Evolutionary conservation across 2,888 invertebrate species (phyloP), one percentile per base, ranked within the genome.

Genomic region (Acronicta aceris): DNA sequence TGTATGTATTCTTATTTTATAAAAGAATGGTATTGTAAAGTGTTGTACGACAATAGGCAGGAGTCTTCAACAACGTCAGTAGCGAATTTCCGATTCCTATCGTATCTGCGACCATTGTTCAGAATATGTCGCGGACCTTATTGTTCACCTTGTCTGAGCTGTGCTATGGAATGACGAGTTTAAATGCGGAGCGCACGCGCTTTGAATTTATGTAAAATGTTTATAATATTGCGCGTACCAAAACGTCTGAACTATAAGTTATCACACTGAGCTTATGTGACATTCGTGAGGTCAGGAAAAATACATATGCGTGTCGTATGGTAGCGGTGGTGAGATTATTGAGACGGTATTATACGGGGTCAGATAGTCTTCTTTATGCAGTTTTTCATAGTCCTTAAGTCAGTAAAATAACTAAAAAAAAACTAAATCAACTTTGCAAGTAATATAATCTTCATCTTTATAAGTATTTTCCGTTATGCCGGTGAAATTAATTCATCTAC

Each of bases 51-150:
- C 91, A 92, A 91, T 90, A 86, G 88, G 68, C 76, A 76, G 76
- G 78, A 80, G 79, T 83, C 84, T 81, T 86, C 83, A 82, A 73
- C 71, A 85, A 90, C 93, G 92, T 93, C 92, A 92, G 81, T 76
- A 67, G 73, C 83, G 83, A 86, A 89, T 93, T 92, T 91, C 83
- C 84, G 90, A 94, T 94, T 91, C 93, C 79, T 91, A 91, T 92
- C 93, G 88, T 90, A 88, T 85, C 86, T 86, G 84, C 66, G 79
- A 81, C 93, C 87, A 94, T 94, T 94, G 94, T 94, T 94, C 94
- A 89, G 88, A 92, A 94, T 94, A 94, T 87, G 94, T 94, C 93
- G 84, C 92, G 89, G 70, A 78, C 88, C 87, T 89, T 91, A 93
- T 94, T 94, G 92, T 93, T 89, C 83, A 74, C 74, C 71, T 78